A percentile compares a stretch with the other conserved stretches of the same genome.
These are phyloP conservation scores for Butorides virescens DNA, from an alignment of 2,113 vertebrate genomes.

Conservation along the genomic window DNA sequence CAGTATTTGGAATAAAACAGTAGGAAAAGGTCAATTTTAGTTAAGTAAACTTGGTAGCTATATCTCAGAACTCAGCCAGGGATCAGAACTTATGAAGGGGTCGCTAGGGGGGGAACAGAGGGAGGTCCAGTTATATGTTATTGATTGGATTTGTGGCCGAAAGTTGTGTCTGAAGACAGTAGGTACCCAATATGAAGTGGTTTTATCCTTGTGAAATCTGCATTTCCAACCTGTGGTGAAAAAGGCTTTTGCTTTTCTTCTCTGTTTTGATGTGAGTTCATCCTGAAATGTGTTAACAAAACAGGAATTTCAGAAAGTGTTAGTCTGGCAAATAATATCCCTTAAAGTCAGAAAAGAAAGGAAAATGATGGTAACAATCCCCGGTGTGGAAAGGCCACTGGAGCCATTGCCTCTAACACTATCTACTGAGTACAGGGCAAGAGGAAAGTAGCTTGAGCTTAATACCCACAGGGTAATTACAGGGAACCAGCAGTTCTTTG, in stretches of 20 bases:
- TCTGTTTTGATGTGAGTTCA: neutral
- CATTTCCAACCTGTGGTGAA: neutral
- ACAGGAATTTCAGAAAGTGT: neutral
- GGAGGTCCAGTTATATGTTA: neutral
- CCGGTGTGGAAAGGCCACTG: neutral
- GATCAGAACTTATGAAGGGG: neutral
- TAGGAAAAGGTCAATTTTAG: neutral
- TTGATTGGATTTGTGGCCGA: neutral
- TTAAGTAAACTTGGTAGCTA: neutral
- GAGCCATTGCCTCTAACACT: fast-evolving
- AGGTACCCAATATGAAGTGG: too few relatives aligned
- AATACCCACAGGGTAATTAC: neutral
- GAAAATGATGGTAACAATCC: neutral
- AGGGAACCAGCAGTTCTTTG: neutral
- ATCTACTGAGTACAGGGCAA: neutral
- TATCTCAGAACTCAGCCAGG: neutral
- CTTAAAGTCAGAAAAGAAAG: neutral
- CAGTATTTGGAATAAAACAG: neutral
- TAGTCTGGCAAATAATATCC: neutral
- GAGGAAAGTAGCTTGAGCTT: neutral
- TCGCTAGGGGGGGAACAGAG: neutral
- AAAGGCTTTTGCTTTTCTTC: neutral
- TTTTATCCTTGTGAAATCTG: neutral
- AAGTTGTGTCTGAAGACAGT: neutral
- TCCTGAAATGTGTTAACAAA: neutral